Conservation (phyloP, 2,113 vertebrate genomes). For the Orientallactaga bullata region DNA sequence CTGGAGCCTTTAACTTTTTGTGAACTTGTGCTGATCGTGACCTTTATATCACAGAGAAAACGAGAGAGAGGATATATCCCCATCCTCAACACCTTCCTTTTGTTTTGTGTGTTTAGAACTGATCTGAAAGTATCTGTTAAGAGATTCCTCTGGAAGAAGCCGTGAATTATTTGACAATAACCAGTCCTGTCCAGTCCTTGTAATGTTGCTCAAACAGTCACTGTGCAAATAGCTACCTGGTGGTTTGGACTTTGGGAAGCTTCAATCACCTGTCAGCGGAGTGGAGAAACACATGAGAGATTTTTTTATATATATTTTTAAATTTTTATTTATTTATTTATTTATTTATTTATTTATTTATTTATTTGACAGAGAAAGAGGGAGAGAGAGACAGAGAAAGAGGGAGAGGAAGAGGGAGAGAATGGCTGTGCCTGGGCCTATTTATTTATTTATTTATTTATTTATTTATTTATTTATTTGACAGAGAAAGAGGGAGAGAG, state of each 20-base stretch:
- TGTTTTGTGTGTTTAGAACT: conserved; percentile 3
- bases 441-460: too few species aligned
- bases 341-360: too few species aligned
- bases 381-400: too few species aligned
- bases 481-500: too few species aligned
- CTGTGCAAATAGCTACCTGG: neutral
- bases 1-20: neutral
- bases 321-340: too few species aligned
- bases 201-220: neutral
- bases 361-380: too few species aligned
- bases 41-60: neutral
- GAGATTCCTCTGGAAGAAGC: conserved; percentile 1
- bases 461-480: too few species aligned
- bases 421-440: too few species aligned
- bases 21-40: neutral
- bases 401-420: too few species aligned
- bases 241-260: neutral
- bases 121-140: neutral
- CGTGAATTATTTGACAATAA: neutral
- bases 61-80: neutral
- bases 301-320: too few species aligned
- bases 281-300: neutral
- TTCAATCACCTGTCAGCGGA: neutral
- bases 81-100: neutral
- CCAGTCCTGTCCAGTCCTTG: neutral